phyloP scores from a whole-genome alignment of 2,113 vertebrate genomes.

The Odocoileus hemionus region DNA sequence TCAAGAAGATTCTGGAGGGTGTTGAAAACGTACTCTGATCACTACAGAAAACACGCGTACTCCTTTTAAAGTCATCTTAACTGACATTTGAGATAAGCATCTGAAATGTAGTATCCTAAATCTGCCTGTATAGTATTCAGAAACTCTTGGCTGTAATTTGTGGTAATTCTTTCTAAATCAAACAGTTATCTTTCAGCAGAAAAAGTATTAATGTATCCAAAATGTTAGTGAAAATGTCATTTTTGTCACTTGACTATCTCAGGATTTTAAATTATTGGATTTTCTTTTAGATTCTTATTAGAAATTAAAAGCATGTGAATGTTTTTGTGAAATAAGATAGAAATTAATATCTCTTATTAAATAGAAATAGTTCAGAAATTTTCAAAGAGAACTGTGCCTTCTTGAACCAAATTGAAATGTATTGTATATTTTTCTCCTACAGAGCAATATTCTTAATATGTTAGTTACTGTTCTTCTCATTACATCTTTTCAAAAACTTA shows the following conservation, averaged over 20 bases:
- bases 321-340: conserved; percentile 37
- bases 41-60: neutral
- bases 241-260: conserved; percentile 32
- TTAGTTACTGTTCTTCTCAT: conserved; percentile 41
- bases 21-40: conserved; percentile 8
- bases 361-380: conserved; percentile 38
- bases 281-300: conserved; percentile 40
- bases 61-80: conserved; percentile 24
- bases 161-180: conserved; percentile 47
- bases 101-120: conserved; percentile 28
- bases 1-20: conserved; percentile 35
- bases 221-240: conserved; percentile 45
- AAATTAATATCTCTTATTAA: conserved; percentile 30
- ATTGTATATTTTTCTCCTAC: conserved; percentile 24
- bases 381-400: neutral
- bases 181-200: conserved; percentile 40
- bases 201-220: conserved; percentile 27
- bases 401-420: conserved; percentile 47
- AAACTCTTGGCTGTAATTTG: conserved; percentile 47
- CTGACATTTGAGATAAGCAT: conserved; percentile 39
- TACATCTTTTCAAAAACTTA: conserved; percentile 47
- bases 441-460: conserved; percentile 42
- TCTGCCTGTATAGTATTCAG: conserved; percentile 25
- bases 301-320: conserved; percentile 9
- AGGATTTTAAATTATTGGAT: conserved; percentile 48